These are phyloP conservation scores for Ibycter americanus DNA, from an alignment of 2,797 vertebrate genomes.

Conservation along the genomic window DNA sequence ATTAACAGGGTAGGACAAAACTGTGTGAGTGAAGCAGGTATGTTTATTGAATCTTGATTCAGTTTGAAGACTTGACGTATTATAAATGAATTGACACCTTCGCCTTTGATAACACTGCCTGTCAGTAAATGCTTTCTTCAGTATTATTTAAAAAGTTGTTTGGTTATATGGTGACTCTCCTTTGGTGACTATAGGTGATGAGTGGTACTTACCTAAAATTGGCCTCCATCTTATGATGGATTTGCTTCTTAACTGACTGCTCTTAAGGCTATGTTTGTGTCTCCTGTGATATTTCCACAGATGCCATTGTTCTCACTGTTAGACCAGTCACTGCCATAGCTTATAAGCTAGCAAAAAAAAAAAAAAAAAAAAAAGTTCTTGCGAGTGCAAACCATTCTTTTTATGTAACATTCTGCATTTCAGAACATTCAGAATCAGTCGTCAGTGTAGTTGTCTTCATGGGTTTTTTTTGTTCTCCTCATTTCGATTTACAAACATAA, in stretches of 20 bases:
- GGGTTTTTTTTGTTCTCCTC: neutral
- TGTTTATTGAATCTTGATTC: neutral
- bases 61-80: neutral
- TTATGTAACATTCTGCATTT: neutral
- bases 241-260: neutral
- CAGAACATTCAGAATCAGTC: neutral
- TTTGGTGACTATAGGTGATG: neutral
- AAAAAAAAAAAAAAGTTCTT: neutral
- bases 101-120: neutral
- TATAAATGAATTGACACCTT: rapidly evolving
- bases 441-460: neutral
- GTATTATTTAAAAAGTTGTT: neutral
- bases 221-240: neutral
- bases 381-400: neutral
- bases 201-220: neutral
- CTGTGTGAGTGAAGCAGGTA: neutral
- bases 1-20: neutral
- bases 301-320: neutral
- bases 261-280: rapidly evolving
- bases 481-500: neutral
- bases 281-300: neutral
- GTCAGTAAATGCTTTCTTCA: neutral
- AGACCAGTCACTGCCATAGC: neutral
- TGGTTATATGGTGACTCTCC: neutral
- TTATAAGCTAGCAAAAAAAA: neutral